phyloP scores from a whole-genome alignment of 2,113 vertebrate genomes.

The Blennius ocellaris region DNA sequence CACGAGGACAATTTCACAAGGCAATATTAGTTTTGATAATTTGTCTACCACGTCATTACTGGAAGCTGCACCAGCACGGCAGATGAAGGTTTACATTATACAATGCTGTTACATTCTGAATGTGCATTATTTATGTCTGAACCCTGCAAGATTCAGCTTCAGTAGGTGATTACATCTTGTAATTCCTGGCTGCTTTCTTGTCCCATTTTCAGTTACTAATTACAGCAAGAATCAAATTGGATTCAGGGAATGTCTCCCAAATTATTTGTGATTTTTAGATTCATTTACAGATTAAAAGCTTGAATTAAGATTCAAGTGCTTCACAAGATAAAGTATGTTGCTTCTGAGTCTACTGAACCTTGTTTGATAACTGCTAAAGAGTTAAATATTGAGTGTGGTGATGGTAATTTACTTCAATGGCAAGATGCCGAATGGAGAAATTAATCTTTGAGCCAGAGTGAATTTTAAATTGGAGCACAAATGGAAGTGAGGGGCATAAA shows the following conservation, averaged over 20 bases:
- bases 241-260: neutral
- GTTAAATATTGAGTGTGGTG: neutral
- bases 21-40: too few species aligned
- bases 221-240: neutral
- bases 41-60: neutral
- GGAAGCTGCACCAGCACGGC: neutral
- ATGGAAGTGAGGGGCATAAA: slow-evolving; percentile 37
- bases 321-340: neutral
- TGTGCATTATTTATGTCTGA: neutral
- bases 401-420: slow-evolving; percentile 27
- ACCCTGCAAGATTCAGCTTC: slow-evolving; percentile 5
- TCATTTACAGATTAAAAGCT: neutral
- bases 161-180: neutral
- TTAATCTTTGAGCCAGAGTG: slow-evolving; percentile 23
- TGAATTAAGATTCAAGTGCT: neutral
- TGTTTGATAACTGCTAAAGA: slow-evolving; percentile 12
- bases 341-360: slow-evolving; percentile 1
- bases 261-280: neutral
- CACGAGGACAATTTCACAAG: too few species aligned
- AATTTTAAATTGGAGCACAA: slow-evolving; percentile 44
- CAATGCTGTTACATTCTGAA: slow-evolving; percentile 1
- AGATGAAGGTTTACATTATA: neutral
- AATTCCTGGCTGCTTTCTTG: neutral
- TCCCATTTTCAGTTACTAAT: neutral
- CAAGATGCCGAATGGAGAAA: slow-evolving; percentile 49